phyloP scores from a whole-genome alignment of 2,797 vertebrate genomes.

The Gambusia yucatana region DNA sequence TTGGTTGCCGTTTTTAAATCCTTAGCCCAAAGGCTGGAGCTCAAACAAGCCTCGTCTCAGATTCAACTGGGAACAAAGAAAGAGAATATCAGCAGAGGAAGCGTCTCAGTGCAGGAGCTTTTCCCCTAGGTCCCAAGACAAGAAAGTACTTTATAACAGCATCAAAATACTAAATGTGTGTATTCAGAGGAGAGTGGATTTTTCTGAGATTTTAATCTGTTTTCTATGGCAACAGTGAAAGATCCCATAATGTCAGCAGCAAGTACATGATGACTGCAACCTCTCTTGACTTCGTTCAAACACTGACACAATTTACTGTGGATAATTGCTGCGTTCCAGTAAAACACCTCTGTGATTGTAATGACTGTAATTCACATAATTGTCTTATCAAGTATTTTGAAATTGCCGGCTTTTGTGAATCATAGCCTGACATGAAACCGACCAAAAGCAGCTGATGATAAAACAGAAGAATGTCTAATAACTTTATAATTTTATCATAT shows the following conservation, averaged over 20 bases:
- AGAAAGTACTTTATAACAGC: not conserved
- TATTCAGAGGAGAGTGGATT: conserved; percentile 12
- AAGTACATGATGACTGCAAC: conserved; percentile 44
- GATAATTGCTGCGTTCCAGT: conserved; percentile 37
- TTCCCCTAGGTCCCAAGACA: not conserved
- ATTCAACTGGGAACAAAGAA: not conserved
- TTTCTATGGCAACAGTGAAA: conserved; percentile 44
- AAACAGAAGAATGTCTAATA: not conserved
- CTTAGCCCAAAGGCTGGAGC: not conserved
- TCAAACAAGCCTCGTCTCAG: not conserved
- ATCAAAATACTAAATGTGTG: not conserved
- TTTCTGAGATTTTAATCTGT: conserved; percentile 22
- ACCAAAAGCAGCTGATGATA: not conserved
- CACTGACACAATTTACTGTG: conserved; percentile 14
- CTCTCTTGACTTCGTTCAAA: conserved; percentile 41
- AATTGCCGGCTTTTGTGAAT: not conserved
- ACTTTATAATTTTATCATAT: not conserved
- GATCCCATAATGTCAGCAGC: conserved; percentile 34
- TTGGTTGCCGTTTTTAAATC: not conserved
- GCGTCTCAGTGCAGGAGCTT: not conserved
- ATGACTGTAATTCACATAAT: conserved; percentile 23
- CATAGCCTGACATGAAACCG: not conserved
- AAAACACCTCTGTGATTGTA: conserved; percentile 20
- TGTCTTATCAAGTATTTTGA: conserved; percentile 7
- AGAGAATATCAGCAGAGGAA: not conserved